Conservation (phyloP, 2,888 invertebrate species). For the Lutraria lutraria region DNA sequence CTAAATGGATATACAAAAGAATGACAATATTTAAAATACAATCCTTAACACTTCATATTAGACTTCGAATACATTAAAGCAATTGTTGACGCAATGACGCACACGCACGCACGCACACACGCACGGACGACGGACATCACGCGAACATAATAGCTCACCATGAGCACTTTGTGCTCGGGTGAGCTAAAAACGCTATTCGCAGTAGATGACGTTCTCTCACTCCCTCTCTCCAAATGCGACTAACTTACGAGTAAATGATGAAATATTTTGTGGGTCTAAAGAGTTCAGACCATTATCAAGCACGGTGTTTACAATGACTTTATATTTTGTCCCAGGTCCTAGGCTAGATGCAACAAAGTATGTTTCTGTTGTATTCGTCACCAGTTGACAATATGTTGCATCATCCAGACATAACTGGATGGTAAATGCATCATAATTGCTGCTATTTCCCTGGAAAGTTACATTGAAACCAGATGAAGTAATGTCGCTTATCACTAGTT, state of each 20-base stretch:
- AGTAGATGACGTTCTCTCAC: not conserved
- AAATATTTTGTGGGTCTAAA: not conserved
- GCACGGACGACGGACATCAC: not conserved
- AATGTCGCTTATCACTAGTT: not conserved
- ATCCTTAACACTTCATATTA: too few species aligned
- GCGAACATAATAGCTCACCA: not conserved
- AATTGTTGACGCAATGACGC: not conserved
- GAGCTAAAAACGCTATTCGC: not conserved
- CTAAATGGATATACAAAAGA: too few species aligned
- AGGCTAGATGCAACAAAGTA: not conserved
- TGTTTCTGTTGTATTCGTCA: not conserved
- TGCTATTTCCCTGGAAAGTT: not conserved
- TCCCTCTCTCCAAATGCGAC: not conserved
- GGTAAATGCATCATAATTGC: not conserved
- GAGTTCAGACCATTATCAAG: not conserved
- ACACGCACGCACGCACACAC: not conserved
- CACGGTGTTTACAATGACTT: not conserved
- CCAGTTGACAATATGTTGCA: not conserved
- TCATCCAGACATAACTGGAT: not conserved
- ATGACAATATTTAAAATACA: too few species aligned
- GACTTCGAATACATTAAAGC: too few species aligned
- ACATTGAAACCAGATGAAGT: not conserved
- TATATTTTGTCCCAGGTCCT: not conserved
- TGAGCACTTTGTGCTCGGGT: too few species aligned
- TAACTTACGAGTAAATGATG: slow-evolving; percentile 1